Base-by-base conservation (phyloP, 2,797 vertebrate species). In the Xenopus petersii region DNA sequence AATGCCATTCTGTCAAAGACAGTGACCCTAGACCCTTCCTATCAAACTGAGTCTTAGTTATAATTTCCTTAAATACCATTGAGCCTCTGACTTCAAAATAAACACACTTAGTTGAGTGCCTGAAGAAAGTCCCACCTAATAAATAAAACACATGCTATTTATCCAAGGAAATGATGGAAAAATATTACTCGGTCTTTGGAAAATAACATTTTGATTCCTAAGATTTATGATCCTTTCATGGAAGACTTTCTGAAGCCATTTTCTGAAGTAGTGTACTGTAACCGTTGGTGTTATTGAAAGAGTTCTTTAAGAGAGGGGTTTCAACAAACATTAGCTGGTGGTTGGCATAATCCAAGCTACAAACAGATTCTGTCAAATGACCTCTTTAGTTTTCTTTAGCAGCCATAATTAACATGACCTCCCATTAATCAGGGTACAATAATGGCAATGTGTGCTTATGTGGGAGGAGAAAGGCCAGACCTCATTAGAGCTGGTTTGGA, bases 101-200 rank as follows among this genome's bases (percentile, higher is more conserved):
- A 87, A 86, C 80, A 81, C 76, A 55, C 77, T 85, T 63, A 67
- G 84, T 60, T 0, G 5, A 83, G 84, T 84, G 83, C 77, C 74
- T 65, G 67, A 65, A 71, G 71, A 79, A 73, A 81, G 73, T 82
- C 75, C 82, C 83, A 83, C 80, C 83, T 82, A 84, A 86, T 86
- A 88, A 86, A 86, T 74, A 85, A 0, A 81, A 79, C 80, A 83
- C 81, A 82, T 54, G 4, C 69, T 74, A 84, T 86, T 84, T 86
- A 80, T 63, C 69, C 75, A 81, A 78, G 79, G 77, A 84, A 86
- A 82, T 4, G 59, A 82, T 71, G 81, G 80, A 80, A 84, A 85
- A 66, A 80, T 80, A 81, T 58, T 80, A 75, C 73, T 82, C 75
- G 12, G 13, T 59, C 74, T 74, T 77, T 75, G 5, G 17, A 80